Evolutionary conservation across 2,797 vertebrate species (phyloP), one percentile per base, ranked within the genome.

Genomic region (Geotria australis): DNA sequence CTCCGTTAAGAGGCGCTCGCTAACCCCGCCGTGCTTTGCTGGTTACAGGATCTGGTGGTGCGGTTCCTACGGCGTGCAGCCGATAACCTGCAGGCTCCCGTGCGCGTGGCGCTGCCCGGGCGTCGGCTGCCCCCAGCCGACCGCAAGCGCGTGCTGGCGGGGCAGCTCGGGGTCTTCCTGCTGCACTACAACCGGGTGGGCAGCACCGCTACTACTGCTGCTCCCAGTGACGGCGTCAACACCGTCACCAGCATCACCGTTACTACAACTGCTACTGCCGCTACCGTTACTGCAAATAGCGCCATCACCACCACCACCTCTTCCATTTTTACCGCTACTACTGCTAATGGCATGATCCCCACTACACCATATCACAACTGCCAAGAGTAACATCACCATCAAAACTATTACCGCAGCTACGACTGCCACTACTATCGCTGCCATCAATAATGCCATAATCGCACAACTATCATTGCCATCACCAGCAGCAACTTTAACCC

Each of bases 41-140:
- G 59, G 56, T 58, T 61, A n/a, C 64, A 96, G 89, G 85, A 95
- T 62, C 72, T 98, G 57, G 78, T 98, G 62, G 75, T 85, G 61
- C 79, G 81, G 59, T 98, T 98, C 65, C 72, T 98, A 63, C 81
- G 73, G 65, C 72, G 75, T 68, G 89, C 86, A 56, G 77, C 82
- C 61, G 75, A 70, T 67, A 94, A 93, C 67, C 77, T 95, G 46
- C 80, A 76, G 24, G 76, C 79, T 61, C 79, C 83, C 45, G 62
- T 91, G 64, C 73, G 65, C 63, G 66, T 89, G 70, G 70, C 75
- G 12, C 61, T 83, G 55, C 85, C 83, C 57, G 81, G 76, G 62
- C 75, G 67, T 9, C 74, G 70, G 47, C 61, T 86, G 10, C 71
- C 81, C 3, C 68, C 77, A 2, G 67, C 65, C 38, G 79, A 85